A percentile compares a stretch with the other conserved stretches of the same genome.
phyloP scores from a whole-genome alignment of 2,888 invertebrate species.

The Macaria notata region DNA sequence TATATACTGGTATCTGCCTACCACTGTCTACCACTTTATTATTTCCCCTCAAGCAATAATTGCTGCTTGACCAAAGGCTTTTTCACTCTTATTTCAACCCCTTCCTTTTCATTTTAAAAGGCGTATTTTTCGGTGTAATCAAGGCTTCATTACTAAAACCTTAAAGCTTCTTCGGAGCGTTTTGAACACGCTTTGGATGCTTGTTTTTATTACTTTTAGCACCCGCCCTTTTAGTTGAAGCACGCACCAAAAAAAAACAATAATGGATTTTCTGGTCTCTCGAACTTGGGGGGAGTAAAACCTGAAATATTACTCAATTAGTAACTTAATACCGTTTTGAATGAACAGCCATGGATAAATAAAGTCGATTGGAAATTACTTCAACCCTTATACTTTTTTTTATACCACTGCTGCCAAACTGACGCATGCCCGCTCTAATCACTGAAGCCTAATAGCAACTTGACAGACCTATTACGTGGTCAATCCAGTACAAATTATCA shows the following conservation, averaged over 20 bases:
- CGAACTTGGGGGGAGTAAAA: no score
- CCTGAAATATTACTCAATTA: no score
- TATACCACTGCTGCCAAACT: no score
- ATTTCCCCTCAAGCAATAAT: background rate
- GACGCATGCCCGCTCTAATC: constrained; percentile 2
- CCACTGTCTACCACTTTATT: background rate
- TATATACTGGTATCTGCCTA: no score
- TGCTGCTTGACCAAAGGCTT: constrained; percentile 8
- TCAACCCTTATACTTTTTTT: no score
- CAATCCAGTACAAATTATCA: constrained; percentile 59
- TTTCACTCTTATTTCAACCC: constrained; percentile 4
- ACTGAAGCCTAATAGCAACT: constrained; percentile 32
- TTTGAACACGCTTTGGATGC: constrained; percentile 15
- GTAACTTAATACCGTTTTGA: no score
- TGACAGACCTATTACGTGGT: constrained; percentile 50
- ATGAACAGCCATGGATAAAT: no score
- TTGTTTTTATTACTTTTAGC: constrained; percentile 14
- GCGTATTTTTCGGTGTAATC: constrained; percentile 17
- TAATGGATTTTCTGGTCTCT: no score
- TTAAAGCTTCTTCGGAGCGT: constrained; percentile 22
- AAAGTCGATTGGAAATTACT: no score
- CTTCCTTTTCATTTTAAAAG: constrained; percentile 8
- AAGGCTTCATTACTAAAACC: constrained; percentile 17
- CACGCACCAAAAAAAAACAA: no score
- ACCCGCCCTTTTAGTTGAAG: constrained; percentile 1